A percentile compares a stretch with the other conserved stretches of the same genome.
These are phyloP conservation scores for Echinops telfairi DNA, from an alignment of 2,113 vertebrate genomes.

Conservation along the genomic window DNA sequence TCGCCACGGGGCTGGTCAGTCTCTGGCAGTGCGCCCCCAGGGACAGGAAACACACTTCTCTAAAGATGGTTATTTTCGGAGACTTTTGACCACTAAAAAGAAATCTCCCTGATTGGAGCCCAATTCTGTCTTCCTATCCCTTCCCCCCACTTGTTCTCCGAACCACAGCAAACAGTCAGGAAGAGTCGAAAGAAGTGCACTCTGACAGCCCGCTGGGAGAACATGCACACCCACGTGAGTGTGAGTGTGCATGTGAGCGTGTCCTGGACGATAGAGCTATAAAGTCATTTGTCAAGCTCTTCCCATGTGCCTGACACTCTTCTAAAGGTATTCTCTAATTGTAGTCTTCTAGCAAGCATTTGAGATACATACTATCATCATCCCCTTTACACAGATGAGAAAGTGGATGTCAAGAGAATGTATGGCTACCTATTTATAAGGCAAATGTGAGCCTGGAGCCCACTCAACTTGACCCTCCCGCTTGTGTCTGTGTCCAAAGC, in stretches of 20 bases:
- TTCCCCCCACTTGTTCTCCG: background rate
- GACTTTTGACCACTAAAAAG: background rate
- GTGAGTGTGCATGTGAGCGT: background rate
- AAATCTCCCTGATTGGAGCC: conserved; percentile 17
- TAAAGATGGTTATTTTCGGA: background rate
- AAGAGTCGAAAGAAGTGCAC: background rate
- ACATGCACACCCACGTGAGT: no score
- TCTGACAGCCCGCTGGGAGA: background rate
- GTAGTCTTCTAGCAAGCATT: background rate
- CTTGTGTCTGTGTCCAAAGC: background rate
- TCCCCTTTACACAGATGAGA: background rate
- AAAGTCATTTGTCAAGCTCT: background rate
- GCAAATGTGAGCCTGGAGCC: background rate
- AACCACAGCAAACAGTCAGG: background rate
- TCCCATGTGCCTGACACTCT: background rate
- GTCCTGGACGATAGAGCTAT: background rate
- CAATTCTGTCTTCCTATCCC: conserved; percentile 21
- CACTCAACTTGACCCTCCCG: background rate
- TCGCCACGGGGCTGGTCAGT: background rate
- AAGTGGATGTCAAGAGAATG: background rate
- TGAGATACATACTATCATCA: conserved; percentile 6
- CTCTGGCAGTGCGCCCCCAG: background rate
- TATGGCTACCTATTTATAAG: background rate
- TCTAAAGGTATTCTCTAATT: background rate
- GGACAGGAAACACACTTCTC: background rate